Percentiles rank a stretch among this genome's conserved stretches.
Conservation (phyloP, 2,113 vertebrate genomes). For the Girardinichthys multiradiatus region DNA sequence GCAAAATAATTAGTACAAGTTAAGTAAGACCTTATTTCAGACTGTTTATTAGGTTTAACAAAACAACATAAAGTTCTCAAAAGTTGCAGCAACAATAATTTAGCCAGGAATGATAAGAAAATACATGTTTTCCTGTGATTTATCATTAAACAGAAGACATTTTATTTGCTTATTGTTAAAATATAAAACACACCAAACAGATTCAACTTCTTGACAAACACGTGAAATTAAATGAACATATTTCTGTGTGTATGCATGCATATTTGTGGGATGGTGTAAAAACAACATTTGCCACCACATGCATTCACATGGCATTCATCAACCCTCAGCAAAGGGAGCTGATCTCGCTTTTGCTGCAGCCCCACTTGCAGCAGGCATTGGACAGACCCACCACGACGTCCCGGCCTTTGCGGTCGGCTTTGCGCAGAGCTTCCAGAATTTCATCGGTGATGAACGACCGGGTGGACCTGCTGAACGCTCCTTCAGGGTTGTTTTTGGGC, state of each 20-base stretch:
- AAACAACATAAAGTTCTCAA: constrained; percentile 8
- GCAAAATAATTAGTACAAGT: constrained; percentile 15
- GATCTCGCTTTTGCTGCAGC: constrained; percentile 88
- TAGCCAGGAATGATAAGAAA: constrained; percentile 1
- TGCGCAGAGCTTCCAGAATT: constrained; percentile 78
- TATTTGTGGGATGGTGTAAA: constrained; percentile 13
- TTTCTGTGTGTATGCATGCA: background rate
- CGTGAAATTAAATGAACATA: background rate
- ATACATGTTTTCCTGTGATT: background rate
- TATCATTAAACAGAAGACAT: background rate
- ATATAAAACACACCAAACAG: constrained; percentile 16
- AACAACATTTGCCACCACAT: background rate
- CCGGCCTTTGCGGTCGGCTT: constrained; percentile 75
- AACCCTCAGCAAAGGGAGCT: constrained; percentile 84
- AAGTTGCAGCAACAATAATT: constrained; percentile 2
- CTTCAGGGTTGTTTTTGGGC: constrained; percentile 45
- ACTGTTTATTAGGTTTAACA: constrained; percentile 15
- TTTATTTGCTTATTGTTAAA: background rate
- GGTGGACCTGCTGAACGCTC: constrained; percentile 61
- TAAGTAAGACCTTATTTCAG: background rate
- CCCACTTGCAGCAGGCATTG: constrained; percentile 87
- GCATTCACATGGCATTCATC: background rate
- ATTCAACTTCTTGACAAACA: background rate
- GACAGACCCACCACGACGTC: constrained; percentile 84
- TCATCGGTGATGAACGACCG: constrained; percentile 76